Evolutionary conservation across 2,888 invertebrate genomes (phyloP).

Genomic region (Drosophila subsilvestris): DNA sequence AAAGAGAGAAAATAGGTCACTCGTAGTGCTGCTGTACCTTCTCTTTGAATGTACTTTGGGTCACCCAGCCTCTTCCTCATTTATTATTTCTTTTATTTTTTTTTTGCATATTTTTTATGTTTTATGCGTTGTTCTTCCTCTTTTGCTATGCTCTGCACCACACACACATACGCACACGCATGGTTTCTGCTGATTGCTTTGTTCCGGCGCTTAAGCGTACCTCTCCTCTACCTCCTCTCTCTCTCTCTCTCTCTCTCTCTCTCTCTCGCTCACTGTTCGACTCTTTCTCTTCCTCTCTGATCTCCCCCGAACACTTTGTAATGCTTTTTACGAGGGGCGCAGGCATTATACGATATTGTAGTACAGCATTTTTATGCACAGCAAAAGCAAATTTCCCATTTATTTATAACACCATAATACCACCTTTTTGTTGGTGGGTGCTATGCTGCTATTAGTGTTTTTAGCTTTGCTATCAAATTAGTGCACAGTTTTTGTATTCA

Average conservation of each 20-base stretch:
- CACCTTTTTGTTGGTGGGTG: not conserved
- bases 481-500: constrained; percentile 11
- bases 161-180: constrained; percentile 43
- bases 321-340: constrained; percentile 29
- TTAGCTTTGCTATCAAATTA: constrained; percentile 36
- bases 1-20: not conserved
- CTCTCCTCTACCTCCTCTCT: constrained; percentile 11
- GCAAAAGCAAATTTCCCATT: constrained; percentile 28
- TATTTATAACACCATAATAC: constrained; percentile 10
- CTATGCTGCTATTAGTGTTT: constrained; percentile 7
- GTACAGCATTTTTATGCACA: constrained; percentile 16
- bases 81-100: constrained; percentile 38
- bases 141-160: not conserved
- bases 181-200: constrained; percentile 70
- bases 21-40: not conserved
- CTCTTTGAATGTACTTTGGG: not conserved
- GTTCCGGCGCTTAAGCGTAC: constrained; percentile 74
- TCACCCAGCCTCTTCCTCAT: constrained; percentile 26
- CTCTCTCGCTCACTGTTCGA: not conserved
- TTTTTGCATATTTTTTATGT: constrained; percentile 51
- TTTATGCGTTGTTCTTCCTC: constrained; percentile 51
- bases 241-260: not conserved
- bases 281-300: not conserved
- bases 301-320: constrained; percentile 34
- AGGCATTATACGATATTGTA: constrained; percentile 12